These are phyloP conservation scores for Cheirogaleus major DNA, from an alignment of 2,797 vertebrate genomes.

Conservation along the genomic window DNA sequence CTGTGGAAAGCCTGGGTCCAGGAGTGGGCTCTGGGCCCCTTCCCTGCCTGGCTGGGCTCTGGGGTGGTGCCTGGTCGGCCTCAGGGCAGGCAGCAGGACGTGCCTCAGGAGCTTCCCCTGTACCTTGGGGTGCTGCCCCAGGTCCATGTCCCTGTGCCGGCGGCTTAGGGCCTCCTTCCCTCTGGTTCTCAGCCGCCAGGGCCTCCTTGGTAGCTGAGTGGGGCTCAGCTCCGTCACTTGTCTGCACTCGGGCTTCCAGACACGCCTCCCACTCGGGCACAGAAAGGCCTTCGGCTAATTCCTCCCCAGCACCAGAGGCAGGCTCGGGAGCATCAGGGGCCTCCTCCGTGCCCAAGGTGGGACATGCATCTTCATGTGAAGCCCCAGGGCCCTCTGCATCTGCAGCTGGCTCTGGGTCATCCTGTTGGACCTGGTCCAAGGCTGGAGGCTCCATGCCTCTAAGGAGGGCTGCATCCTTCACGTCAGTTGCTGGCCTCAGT, in stretches of 20 bases:
- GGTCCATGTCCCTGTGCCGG: neutral
- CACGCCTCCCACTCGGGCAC: neutral
- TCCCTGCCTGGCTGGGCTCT: neutral
- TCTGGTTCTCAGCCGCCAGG: neutral
- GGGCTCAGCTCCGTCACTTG: constrained; percentile 48
- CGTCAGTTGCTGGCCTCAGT: neutral
- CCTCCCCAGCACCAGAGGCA: neutral
- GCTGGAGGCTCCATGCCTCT: neutral
- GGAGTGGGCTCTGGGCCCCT: neutral
- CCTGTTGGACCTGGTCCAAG: neutral
- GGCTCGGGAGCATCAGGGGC: neutral
- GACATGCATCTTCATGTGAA: neutral
- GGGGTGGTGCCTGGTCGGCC: neutral
- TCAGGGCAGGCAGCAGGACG: neutral
- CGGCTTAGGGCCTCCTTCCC: neutral
- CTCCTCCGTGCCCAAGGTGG: neutral
- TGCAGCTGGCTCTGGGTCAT: neutral
- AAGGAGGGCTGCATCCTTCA: no score
- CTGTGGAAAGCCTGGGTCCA: neutral
- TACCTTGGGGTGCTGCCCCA: neutral
- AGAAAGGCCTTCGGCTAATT: neutral
- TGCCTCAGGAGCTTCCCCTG: neutral
- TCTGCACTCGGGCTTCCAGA: constrained; percentile 41
- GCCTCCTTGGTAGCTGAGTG: neutral
- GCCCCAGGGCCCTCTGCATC: neutral